phyloP scores from a whole-genome alignment of 2,113 vertebrate species.

The Chaetops frenatus region DNA sequence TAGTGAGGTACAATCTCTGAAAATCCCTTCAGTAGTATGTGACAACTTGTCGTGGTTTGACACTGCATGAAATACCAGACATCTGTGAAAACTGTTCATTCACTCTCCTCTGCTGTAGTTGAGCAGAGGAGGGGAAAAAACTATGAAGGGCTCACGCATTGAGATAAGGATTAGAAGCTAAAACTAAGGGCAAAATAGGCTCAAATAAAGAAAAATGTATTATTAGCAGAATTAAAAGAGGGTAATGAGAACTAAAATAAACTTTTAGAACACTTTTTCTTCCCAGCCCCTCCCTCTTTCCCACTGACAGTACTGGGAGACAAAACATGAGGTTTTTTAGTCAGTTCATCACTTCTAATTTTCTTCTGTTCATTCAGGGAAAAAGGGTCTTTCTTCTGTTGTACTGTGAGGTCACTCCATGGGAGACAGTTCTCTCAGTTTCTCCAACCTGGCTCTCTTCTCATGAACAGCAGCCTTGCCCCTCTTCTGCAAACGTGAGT shows the following conservation, averaged over 20 bases:
- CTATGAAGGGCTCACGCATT: background rate
- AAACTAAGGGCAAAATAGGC: background rate
- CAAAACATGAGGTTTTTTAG: background rate
- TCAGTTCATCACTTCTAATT: background rate
- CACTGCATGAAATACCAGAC: background rate
- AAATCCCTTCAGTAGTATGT: background rate
- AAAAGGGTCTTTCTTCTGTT: background rate
- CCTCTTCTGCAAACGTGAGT: background rate
- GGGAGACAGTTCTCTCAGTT: background rate
- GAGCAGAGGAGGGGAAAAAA: background rate
- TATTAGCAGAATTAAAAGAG: background rate
- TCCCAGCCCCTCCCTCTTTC: background rate
- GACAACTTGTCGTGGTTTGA: background rate
- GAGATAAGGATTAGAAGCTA: background rate
- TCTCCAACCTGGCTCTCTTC: background rate
- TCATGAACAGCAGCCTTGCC: background rate
- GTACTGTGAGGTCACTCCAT: background rate
- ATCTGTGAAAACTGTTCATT: background rate
- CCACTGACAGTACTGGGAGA: background rate
- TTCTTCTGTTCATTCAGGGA: fast-evolving
- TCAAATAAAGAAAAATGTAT: background rate
- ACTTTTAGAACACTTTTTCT: background rate
- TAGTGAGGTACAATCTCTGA: background rate
- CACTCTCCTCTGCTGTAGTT: background rate
- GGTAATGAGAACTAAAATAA: background rate